phyloP scores from a whole-genome alignment of 2,888 invertebrate genomes.

The Pachydiplax longipennis region DNA sequence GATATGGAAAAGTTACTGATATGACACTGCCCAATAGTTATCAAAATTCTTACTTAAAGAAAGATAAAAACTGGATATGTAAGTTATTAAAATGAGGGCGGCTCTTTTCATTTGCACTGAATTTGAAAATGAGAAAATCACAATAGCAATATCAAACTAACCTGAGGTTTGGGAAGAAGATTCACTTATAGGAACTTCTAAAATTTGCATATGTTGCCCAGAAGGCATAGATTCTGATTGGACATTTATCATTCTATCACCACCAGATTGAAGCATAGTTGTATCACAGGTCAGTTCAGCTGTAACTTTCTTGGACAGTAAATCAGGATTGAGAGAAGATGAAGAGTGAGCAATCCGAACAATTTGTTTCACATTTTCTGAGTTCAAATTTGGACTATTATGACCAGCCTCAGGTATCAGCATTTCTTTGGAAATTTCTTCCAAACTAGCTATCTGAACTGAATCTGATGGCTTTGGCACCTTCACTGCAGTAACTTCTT shows the following conservation, averaged over 20 bases:
- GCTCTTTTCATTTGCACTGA: too few species aligned
- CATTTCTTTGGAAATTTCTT: neutral
- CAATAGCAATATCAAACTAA: neutral
- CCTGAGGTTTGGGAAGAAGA: neutral
- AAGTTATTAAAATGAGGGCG: too few species aligned
- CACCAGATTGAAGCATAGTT: neutral
- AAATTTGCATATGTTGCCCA: neutral
- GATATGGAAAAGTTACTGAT: too few species aligned
- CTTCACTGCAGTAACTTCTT: neutral
- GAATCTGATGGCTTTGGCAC: neutral
- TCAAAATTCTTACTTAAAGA: too few species aligned
- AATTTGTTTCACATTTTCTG: neutral
- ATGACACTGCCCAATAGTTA: too few species aligned
- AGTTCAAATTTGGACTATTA: neutral
- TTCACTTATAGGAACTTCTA: conserved; percentile 3
- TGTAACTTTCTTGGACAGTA: neutral
- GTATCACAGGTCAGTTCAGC: neutral
- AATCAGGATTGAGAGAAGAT: neutral
- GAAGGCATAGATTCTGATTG: neutral
- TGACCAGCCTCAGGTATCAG: neutral
- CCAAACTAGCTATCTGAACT: neutral
- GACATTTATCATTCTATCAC: neutral
- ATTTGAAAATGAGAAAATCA: too few species aligned
- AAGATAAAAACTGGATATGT: too few species aligned
- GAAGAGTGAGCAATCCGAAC: neutral